Percentiles rank a stretch among this genome's conserved stretches.
These are phyloP conservation scores for Macaria liturata DNA, from an alignment of 2,888 invertebrate species.

Conservation along the genomic window DNA sequence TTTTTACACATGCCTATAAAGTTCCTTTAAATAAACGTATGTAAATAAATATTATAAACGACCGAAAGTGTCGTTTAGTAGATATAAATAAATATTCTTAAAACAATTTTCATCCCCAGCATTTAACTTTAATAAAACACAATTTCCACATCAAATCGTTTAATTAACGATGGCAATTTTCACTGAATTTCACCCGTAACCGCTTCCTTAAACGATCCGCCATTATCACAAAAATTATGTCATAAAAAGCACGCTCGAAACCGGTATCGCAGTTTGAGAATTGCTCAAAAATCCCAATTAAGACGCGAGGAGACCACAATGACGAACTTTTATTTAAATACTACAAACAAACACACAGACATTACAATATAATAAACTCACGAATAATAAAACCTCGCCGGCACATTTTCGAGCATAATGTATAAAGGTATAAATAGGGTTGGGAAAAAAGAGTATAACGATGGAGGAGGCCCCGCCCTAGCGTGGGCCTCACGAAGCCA, in stretches of 20 bases:
- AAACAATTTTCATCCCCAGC: no score
- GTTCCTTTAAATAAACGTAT: no score
- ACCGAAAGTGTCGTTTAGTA: no score
- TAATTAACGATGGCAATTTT: no score
- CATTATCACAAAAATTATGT: background rate
- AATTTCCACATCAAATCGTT: no score
- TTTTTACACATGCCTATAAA: background rate
- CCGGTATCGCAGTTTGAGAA: slow-evolving; percentile 4
- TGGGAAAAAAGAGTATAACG: slow-evolving; percentile 47
- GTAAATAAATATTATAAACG: no score
- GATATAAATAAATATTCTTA: no score
- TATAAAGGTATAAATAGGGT: slow-evolving; percentile 50
- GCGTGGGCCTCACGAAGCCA: slow-evolving; percentile 48
- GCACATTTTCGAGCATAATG: slow-evolving; percentile 35
- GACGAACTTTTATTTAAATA: slow-evolving; percentile 65
- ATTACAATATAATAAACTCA: slow-evolving; percentile 74
- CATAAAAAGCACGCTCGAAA: slow-evolving; percentile 3
- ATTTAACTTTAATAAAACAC: no score
- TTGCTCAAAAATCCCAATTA: slow-evolving; percentile 45
- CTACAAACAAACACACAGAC: slow-evolving; percentile 60
- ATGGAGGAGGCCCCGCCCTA: slow-evolving; percentile 53
- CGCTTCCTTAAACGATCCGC: no score
- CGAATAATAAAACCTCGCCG: slow-evolving; percentile 59
- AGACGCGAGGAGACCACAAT: slow-evolving; percentile 56
- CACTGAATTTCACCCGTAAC: no score